Evolutionary conservation across 2,888 invertebrate genomes (phyloP), one percentile per base, ranked within the genome.

Genomic region (Dynastes maya): DNA sequence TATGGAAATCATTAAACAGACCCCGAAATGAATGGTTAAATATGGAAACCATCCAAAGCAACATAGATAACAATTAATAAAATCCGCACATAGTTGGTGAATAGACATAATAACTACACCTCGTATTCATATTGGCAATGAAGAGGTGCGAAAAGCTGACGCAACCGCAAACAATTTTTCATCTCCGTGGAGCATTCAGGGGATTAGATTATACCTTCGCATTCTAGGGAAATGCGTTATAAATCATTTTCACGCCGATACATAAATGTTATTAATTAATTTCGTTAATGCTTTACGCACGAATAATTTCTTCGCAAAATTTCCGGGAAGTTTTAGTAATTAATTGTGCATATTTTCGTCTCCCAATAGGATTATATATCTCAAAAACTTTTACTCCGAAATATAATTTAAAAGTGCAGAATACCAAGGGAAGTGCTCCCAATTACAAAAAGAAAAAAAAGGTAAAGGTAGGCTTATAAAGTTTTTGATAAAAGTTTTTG

Each of bases 211-310:
- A 63, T 6, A 63, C 9, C 27, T 29, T n/a, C 22, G 3, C 29
- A 63, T 63, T 63, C 13, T 29, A 63, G 0, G 63, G 63, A 63
- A 63, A 29, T 32, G 9, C 27, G 9, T 6, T 13, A 32, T 63
- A 32, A 29, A 63, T 63, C 63, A 63, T 13, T 27, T 63, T 63
- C 29, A 29, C 63, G 32, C 63, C 63, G 9, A 63, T 63, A 29
- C 27, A 63, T 11, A 11, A 6, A 63, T 32, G 61, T 61, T 61
- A 45, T 13, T 63, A 63, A 63, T 63, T 63, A 29, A 63, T 63
- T 63, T 32, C 13, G 27, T 29, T 29, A 11, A 13, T 11, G 11
- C 6, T 8, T 63, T 27, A 29, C 27, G 63, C 32, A 32, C 29
- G 63, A 63, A 27, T 29, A 29, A 63, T 63, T 29, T 29, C 16